Evolutionary conservation across 2,888 invertebrate genomes (phyloP).

Genomic region (Cyaniris semiargus): DNA sequence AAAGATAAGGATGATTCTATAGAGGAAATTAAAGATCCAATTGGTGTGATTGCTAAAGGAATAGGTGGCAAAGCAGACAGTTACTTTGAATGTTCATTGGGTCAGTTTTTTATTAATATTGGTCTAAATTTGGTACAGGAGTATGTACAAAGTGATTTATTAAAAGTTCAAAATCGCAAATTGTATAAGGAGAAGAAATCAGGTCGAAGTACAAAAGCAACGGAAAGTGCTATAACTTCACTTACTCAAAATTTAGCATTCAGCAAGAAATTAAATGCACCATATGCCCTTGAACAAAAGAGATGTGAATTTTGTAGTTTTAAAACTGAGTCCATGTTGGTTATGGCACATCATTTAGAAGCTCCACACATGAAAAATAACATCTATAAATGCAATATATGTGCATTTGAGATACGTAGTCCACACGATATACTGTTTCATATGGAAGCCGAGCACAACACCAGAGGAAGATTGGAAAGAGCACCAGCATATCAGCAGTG

Average conservation of each 20-base stretch:
- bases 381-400: slow-evolving; percentile 93
- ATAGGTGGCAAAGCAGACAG: slow-evolving; percentile 81
- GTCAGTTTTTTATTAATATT: slow-evolving; percentile 95
- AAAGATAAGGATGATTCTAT: slow-evolving; percentile 79
- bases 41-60: slow-evolving; percentile 64
- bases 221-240: slow-evolving; percentile 91
- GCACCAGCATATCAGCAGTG: slow-evolving; percentile 96
- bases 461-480: slow-evolving; percentile 92
- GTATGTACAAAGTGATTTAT: slow-evolving; percentile 93
- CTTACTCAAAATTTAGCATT: slow-evolving; percentile 92
- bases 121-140: slow-evolving; percentile 96
- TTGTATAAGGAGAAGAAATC: slow-evolving; percentile 85
- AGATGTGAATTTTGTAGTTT: slow-evolving; percentile 95
- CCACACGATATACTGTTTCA: slow-evolving; percentile 95
- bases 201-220: slow-evolving; percentile 84
- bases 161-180: slow-evolving; percentile 93
- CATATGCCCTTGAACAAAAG: slow-evolving; percentile 88
- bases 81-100: slow-evolving; percentile 93
- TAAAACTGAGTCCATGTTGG: slow-evolving; percentile 92
- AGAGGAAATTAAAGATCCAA: slow-evolving; percentile 75
- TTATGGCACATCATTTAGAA: slow-evolving; percentile 94
- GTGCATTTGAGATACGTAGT: slow-evolving; percentile 90
- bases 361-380: slow-evolving; percentile 95
- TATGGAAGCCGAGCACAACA: slow-evolving; percentile 95
- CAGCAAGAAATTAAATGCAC: slow-evolving; percentile 93